These are phyloP conservation scores for Lithosia quadra DNA, from an alignment of 2,888 invertebrate species.

Conservation along the genomic window DNA sequence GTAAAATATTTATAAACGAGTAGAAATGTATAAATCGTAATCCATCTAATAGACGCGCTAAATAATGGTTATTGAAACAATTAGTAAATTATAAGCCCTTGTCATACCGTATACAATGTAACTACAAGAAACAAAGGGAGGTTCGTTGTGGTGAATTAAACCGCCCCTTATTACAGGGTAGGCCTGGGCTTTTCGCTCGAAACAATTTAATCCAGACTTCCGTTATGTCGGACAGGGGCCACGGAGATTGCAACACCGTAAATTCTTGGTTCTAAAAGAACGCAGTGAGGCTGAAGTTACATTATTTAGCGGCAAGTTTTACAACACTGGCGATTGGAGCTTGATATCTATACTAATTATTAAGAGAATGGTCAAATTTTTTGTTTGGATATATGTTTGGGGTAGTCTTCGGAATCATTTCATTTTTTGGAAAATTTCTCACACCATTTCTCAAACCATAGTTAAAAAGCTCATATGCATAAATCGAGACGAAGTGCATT, in stretches of 20 bases:
- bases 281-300: not conserved
- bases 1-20: no score
- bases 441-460: no score
- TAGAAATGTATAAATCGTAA: no score
- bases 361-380: no score
- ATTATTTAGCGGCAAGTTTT: not conserved
- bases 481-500: no score
- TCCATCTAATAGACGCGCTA: no score
- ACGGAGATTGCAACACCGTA: slow-evolving; percentile 28
- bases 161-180: slow-evolving; percentile 48
- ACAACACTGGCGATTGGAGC: not conserved
- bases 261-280: slow-evolving; percentile 19
- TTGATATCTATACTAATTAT: no score
- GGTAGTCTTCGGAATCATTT: no score
- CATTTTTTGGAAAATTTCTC: no score
- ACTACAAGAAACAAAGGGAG: slow-evolving; percentile 23
- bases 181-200: slow-evolving; percentile 36
- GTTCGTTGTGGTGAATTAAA: slow-evolving; percentile 44
- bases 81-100: slow-evolving; percentile 8
- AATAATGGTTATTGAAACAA: not conserved
- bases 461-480: no score
- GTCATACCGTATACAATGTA: slow-evolving; percentile 1
- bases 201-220: slow-evolving; percentile 56
- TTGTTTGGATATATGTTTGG: no score
- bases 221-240: slow-evolving; percentile 11